A percentile compares a stretch with the other conserved stretches of the same genome.
Evolutionary conservation across 92 coral and sea anemone species (phyloP).

Genomic region (Phymanthus crucifer): DNA sequence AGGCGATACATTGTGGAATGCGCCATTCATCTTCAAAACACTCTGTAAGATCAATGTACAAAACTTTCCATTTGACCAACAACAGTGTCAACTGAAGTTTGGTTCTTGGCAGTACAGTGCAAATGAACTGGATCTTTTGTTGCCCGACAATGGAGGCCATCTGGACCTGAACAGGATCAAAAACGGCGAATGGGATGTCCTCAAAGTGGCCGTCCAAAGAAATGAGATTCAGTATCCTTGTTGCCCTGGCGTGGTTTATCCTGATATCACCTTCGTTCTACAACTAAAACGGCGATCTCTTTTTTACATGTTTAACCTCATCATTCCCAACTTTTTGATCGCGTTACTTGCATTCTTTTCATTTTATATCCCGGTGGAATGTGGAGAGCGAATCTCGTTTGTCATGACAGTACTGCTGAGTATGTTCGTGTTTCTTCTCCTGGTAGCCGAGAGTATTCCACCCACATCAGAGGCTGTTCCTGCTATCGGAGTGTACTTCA

Average conservation of each 20-base stretch:
- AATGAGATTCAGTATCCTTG: constrained; percentile 46
- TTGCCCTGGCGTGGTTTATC: constrained; percentile 62
- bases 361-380: constrained; percentile 79
- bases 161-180: constrained; percentile 52
- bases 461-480: constrained; percentile 91
- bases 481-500: constrained; percentile 79
- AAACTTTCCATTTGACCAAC: constrained; percentile 76
- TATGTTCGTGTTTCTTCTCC: constrained; percentile 79
- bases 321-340: constrained; percentile 79
- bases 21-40: constrained; percentile 81
- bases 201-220: constrained; percentile 32
- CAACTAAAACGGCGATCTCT: constrained; percentile 63
- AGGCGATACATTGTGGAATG: constrained; percentile 71
- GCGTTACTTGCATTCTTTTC: constrained; percentile 79
- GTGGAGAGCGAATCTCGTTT: constrained; percentile 84
- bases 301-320: constrained; percentile 66
- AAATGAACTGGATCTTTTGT: constrained; percentile 43
- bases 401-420: constrained; percentile 82
- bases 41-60: constrained; percentile 70
- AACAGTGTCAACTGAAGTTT: constrained; percentile 66
- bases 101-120: constrained; percentile 70
- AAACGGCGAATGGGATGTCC: constrained; percentile 82
- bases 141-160: constrained; percentile 27
- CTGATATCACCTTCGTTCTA: constrained; percentile 59
- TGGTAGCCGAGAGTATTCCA: constrained; percentile 83